Base-by-base conservation (phyloP, 1,140 invertebrate genomes). In the Pseudomyrmex flavicornis region DNA sequence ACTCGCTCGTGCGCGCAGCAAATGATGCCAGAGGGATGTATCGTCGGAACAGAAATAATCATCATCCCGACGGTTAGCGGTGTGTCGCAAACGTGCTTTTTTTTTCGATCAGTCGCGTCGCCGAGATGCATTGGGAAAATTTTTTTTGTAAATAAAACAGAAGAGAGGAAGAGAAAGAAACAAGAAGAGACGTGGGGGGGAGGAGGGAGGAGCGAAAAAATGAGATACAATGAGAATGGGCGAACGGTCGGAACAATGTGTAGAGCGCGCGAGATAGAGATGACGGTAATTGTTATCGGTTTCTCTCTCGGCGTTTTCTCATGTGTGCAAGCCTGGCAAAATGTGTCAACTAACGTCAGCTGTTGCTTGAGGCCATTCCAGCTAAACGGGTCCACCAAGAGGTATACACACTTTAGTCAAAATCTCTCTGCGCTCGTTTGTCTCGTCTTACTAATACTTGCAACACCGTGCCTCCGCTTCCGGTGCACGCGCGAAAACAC, bases 311-410 rank as follows among this genome's bases (percentile, higher is more conserved):
- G 46, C 74, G 35, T 77, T 66, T 35, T 77, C 74, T 80, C 77
- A 76, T 85, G 62, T 75, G 74, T 85, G 87, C 87, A 82, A 88
- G 87, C 77, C 74, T 86, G 75, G 88, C 82, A 61, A 82, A 87
- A 82, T 82, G 63, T 91, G 90, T 92, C 89, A 91, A 93, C 93
- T 93, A 93, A 93, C 93, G 91, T 93, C 93, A 90, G 92, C 92
- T 92, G 93, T 93, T 92, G 92, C 92, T 93, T 93, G 93, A 91
- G 93, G 93, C 93, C 93, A 93, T 93, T 93, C 93, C 92, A 93
- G 92, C 93, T 93, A 89, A 89, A 89, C 88, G 88, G 87, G 88
- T 86, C 87, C 86, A 86, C 44, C 85, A 88, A 87, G 61, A 84
- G 62, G 70, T 88, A 75, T n/a, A 76, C 61, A 83, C 70, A 87